Evolutionary conservation across 2,113 vertebrate species (phyloP), one percentile per base, ranked within the genome.

Genomic region (Sapayoa aenigma): DNA sequence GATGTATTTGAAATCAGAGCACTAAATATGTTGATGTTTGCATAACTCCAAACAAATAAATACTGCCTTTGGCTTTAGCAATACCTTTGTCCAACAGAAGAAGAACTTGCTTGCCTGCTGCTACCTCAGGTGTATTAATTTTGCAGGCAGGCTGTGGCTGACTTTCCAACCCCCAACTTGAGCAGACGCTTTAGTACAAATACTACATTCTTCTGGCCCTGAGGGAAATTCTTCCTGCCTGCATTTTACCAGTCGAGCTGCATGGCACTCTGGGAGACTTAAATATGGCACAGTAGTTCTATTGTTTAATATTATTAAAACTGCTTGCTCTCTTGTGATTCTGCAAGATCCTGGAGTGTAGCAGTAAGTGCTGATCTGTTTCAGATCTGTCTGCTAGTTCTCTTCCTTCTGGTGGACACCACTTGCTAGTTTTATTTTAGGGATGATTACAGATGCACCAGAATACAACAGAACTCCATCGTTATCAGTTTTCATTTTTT

Each of bases 261-360:
- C 88, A 78, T 0, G 0, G 90, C 88, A 96, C 90, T 92, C 90
- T 89, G 95, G 90, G 95, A 96, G 69, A 87, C 50, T 92, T 93
- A 96, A 94, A 94, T 76, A 96, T 72, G 83, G 86, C 95, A 97
- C 96, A 97, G 93, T 95, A 79, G 92, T 89, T 82, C 90, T 92
- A 95, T 94, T 97, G 95, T 96, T 95, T 89, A 81, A 47, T 94
- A 89, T 76, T 76, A 93, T 68, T 92, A 84, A 95, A 96, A 87
- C 60, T 67, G 49, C 75, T 92, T 53, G 55, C 52, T 92, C 60
- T 92, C 86, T 93, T 82, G 77, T 92, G 91, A 79, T 92, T 95
- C 83, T 89, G 66, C 41, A 93, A 69, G 76, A 55, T 84, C 58
- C 76, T 60, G 9, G 44, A 73, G 73, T 22, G 14, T 2, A 75